Evolutionary conservation across 2,797 vertebrate genomes (phyloP), one percentile per base, ranked within the genome.

Genomic region (Erpetoichthys calabaricus): DNA sequence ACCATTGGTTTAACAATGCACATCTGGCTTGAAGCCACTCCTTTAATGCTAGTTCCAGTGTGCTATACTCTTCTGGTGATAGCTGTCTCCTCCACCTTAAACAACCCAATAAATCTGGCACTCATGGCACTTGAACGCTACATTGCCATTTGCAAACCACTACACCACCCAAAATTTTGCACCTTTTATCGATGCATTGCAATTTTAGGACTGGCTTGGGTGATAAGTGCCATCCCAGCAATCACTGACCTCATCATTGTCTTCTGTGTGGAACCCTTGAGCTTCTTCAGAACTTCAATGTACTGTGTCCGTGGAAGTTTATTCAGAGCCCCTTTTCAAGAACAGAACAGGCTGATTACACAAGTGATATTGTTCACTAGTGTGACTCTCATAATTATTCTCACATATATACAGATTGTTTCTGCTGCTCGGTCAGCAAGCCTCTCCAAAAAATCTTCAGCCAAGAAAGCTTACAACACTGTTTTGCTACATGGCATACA

Each of bases 391-490:
- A 42, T 57, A 45, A 42, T 57, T 10, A 10, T 57, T 10, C 49
- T 42, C 45, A 57, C 56, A 3, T 57, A 57, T 47, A 10, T 57
- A 41, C 45, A 41, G 45, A 57, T 57, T 47, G 45, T 25, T 4
- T 41, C 42, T 6, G 56, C 45, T 4, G 56, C 56, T 41, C 7
- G 56, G 45, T 57, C 56, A 4, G 56, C 56, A 45, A 57, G 56
- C 56, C 42, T 45, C 45, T 57, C 56, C 2, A 45, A 56, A 10
- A 56, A 56, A 10, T 45, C 3, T 45, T n/a, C 55, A 1, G 56
- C 56, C 42, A 57, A 49, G 45, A 57, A 57, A 8, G 56, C 56
- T 7, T 47, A 47, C 3, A 57, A 57, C 45, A 57, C 56, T 7
- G 8, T 57, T 47, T 47, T 57, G 45, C 56, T 57, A 10, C 56